These are phyloP conservation scores for Cebidichthys violaceus DNA, from an alignment of 2,113 vertebrate genomes.

Conservation along the genomic window DNA sequence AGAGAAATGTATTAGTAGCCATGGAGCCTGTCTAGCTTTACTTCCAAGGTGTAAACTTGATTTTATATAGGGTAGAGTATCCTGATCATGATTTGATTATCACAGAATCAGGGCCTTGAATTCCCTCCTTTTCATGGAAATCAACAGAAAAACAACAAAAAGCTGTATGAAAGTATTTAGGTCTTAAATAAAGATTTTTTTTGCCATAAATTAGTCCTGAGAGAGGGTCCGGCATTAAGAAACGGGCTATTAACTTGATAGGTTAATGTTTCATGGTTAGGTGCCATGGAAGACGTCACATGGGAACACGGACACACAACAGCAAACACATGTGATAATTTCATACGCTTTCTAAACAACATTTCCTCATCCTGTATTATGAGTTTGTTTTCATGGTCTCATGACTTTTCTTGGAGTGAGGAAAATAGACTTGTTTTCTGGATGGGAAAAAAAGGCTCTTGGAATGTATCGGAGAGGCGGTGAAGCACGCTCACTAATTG, in stretches of 20 bases:
- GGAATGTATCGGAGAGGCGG: slow-evolving; percentile 71
- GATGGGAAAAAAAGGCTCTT: slow-evolving; percentile 66
- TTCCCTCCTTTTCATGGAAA: slow-evolving; percentile 84
- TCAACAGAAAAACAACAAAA: slow-evolving; percentile 88
- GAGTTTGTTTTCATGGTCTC: slow-evolving; percentile 66
- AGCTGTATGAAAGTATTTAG: slow-evolving; percentile 89
- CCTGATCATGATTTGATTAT: slow-evolving; percentile 10
- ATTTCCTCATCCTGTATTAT: slow-evolving; percentile 83
- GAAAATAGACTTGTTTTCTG: slow-evolving; percentile 50
- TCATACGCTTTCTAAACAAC: slow-evolving; percentile 86
- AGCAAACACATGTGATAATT: slow-evolving; percentile 79
- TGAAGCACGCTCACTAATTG: slow-evolving; percentile 81
- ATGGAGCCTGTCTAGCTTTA: slow-evolving; percentile 39
- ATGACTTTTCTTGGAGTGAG: slow-evolving; percentile 46
- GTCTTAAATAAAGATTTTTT: slow-evolving; percentile 87
- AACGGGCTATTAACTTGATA: slow-evolving; percentile 87
- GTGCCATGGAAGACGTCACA: slow-evolving; percentile 43
- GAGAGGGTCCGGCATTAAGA: not conserved
- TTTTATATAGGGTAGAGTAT: slow-evolving; percentile 2
- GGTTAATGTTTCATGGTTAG: slow-evolving; percentile 90
- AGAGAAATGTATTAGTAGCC: slow-evolving; percentile 49
- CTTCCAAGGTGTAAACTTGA: slow-evolving; percentile 21
- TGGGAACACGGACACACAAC: slow-evolving; percentile 27
- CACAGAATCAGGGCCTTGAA: slow-evolving; percentile 8
- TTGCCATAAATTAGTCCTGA: slow-evolving; percentile 79